Conservation (phyloP, 2,113 vertebrate genomes). For the Rhynchopsitta pachyrhyncha region DNA sequence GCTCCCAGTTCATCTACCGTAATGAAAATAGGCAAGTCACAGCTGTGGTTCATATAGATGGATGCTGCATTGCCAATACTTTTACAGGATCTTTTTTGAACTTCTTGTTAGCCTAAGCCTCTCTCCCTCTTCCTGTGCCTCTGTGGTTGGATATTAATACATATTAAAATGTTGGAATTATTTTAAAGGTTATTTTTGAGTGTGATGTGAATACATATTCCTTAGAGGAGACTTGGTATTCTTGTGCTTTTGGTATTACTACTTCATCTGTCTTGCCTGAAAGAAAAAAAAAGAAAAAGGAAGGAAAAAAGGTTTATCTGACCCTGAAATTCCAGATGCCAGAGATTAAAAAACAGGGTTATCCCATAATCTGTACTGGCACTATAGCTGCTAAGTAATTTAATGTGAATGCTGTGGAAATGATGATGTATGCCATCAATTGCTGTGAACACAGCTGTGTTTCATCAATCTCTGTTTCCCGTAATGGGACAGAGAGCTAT, state of each 20-base stretch:
- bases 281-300: not conserved
- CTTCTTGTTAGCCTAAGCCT: not conserved
- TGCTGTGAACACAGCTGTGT: constrained; percentile 62
- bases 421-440: constrained; percentile 39
- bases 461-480: constrained; percentile 55
- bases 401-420: constrained; percentile 51
- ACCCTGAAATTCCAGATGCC: constrained; percentile 36
- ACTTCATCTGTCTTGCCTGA: not conserved
- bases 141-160: not conserved
- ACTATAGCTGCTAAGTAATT: constrained; percentile 60
- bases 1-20: not conserved
- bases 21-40: not conserved
- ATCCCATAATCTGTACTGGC: constrained; percentile 55
- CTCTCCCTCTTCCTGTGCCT: not conserved
- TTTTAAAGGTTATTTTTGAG: constrained; percentile 15
- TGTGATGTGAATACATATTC: not conserved
- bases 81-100: not conserved
- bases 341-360: constrained; percentile 43
- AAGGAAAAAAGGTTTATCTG: constrained; percentile 19
- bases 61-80: not conserved
- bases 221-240: constrained; percentile 12
- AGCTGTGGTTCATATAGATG: not conserved
- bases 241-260: not conserved
- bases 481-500: constrained; percentile 23
- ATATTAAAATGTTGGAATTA: not conserved